Evolutionary conservation across 2,113 vertebrate species (phyloP).

Genomic region (Brachyhypopomus occidentalis): DNA sequence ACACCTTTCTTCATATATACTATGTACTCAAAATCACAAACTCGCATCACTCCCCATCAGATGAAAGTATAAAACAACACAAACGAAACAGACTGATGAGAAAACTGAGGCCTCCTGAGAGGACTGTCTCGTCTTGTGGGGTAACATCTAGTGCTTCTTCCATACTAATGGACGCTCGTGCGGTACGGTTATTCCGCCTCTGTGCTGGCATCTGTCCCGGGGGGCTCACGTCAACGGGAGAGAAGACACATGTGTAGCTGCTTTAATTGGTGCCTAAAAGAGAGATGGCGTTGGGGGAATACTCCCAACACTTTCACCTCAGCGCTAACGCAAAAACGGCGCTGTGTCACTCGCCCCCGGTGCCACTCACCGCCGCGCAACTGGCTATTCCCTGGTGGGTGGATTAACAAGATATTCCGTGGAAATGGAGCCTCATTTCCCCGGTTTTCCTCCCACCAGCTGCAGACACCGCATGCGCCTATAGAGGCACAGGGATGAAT

Average conservation of each 20-base stretch:
- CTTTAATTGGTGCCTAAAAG: conserved; percentile 46
- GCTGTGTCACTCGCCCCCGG: not conserved
- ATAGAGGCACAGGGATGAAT: conserved; percentile 23
- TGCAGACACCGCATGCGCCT: not conserved
- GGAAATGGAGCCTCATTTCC: not conserved
- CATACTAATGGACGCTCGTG: conserved; percentile 36
- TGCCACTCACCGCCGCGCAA: not conserved
- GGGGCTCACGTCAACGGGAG: conserved; percentile 11
- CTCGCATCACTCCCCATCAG: not conserved
- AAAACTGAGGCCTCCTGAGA: conserved; percentile 31
- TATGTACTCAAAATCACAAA: not conserved
- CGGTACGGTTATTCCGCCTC: not conserved
- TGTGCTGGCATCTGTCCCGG: conserved; percentile 13
- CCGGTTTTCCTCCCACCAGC: conserved; percentile 11
- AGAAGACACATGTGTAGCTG: conserved; percentile 36
- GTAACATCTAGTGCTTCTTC: conserved; percentile 24
- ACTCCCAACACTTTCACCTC: not conserved
- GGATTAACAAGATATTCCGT: conserved; percentile 7
- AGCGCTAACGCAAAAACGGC: not conserved
- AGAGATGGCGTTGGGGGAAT: conserved; percentile 25
- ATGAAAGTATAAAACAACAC: not conserved
- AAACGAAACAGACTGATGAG: conserved; percentile 18
- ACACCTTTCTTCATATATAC: not conserved
- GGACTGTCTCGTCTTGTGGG: conserved; percentile 16
- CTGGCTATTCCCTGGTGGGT: not conserved